Evolutionary conservation across 2,888 invertebrate species (phyloP).

Genomic region (Spodoptera exigua): DNA sequence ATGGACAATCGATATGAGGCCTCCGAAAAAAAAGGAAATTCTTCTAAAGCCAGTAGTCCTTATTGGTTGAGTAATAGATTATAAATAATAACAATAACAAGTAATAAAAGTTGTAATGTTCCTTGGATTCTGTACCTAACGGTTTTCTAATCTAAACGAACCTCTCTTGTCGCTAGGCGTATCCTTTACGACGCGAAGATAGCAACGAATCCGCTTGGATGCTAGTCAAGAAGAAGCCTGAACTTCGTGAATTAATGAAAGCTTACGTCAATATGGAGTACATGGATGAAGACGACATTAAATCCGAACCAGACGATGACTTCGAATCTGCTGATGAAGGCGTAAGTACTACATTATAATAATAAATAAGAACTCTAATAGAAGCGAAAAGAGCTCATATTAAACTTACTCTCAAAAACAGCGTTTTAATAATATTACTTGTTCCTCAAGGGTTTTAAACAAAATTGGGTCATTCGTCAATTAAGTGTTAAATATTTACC

Average conservation of each 20-base stretch:
- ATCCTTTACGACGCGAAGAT: slow-evolving; percentile 68
- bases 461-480: no score
- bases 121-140: background rate
- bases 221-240: slow-evolving; percentile 68
- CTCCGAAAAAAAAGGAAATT: no score
- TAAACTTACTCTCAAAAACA: no score
- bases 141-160: background rate
- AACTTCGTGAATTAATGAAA: slow-evolving; percentile 57
- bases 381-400: no score
- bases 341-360: slow-evolving; percentile 64
- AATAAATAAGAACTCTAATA: no score
- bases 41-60: no score
- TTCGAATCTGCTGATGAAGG: slow-evolving; percentile 85
- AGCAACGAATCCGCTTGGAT: slow-evolving; percentile 71
- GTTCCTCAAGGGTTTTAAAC: no score
- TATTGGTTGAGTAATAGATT: no score
- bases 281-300: slow-evolving; percentile 70
- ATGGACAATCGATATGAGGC: no score
- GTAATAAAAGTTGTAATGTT: background rate
- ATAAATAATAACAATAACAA: background rate
- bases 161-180: slow-evolving; percentile 66
- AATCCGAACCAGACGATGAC: slow-evolving; percentile 81
- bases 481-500: no score
- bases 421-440: no score
- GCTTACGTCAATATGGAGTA: slow-evolving; percentile 25